Percentiles rank a stretch among this genome's conserved stretches.
Conservation (phyloP, 2,113 vertebrate species). For the Sus scrofa region DNA sequence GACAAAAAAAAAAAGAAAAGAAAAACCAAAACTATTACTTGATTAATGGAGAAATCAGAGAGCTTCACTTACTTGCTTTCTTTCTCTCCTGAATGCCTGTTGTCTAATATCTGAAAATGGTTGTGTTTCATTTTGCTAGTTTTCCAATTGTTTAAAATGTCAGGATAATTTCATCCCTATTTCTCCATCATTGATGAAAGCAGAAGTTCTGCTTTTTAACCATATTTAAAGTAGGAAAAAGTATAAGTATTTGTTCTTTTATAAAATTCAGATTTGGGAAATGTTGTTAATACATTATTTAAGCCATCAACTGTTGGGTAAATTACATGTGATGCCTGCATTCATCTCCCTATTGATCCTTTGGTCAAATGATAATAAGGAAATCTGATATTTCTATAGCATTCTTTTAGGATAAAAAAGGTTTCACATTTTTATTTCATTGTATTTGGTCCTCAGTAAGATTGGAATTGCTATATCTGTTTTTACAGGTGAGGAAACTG, state of each 20-base stretch:
- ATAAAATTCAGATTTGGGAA: not conserved
- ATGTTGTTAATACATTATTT: not conserved
- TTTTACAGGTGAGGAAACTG: not conserved
- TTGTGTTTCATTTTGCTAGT: conserved; percentile 17
- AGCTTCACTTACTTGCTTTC: not conserved
- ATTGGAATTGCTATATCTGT: not conserved
- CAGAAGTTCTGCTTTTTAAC: conserved; percentile 24
- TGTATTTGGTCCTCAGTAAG: not conserved
- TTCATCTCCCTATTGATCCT: not conserved
- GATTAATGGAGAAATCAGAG: not conserved
- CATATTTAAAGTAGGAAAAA: conserved; percentile 41
- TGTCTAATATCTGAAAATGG: not conserved
- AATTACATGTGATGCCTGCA: not conserved
- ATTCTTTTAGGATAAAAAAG: conserved; percentile 1
- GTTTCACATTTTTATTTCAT: not conserved
- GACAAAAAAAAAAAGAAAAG: not conserved
- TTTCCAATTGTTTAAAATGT: not conserved
- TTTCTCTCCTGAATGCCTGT: not conserved
- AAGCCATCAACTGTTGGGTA: not conserved
- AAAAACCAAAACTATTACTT: not conserved
- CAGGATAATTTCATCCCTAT: not conserved
- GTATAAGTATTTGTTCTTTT: conserved; percentile 11
- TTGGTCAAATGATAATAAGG: not conserved
- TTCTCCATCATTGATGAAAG: not conserved
- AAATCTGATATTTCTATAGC: not conserved